A percentile compares a stretch with the other conserved stretches of the same genome.
Conservation (phyloP, 2,888 invertebrate genomes). For the Cosmorhoe ocellata region DNA sequence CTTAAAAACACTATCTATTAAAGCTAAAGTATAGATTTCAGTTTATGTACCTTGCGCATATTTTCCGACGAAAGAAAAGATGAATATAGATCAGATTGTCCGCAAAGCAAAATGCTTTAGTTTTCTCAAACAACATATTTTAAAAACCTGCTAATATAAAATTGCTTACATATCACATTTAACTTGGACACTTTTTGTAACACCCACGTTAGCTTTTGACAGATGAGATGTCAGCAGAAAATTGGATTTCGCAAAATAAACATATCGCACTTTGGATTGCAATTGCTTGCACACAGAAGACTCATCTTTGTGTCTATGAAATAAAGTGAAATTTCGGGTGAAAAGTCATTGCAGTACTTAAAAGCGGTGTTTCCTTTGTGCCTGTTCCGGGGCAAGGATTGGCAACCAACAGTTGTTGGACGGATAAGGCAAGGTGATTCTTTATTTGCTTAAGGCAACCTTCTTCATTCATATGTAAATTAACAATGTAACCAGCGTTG, state of each 20-base stretch:
- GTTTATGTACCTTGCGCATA: too few relatives aligned
- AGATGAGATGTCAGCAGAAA: conserved; percentile 79
- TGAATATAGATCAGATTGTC: too few relatives aligned
- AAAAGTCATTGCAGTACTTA: background rate
- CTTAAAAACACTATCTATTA: too few relatives aligned
- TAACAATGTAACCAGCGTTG: conserved; percentile 47
- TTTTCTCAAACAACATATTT: background rate
- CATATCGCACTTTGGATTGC: conserved; percentile 58
- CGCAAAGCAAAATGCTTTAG: too few relatives aligned
- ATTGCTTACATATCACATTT: conserved; percentile 21
- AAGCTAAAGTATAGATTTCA: too few relatives aligned
- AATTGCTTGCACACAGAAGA: conserved; percentile 9
- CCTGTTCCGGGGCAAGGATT: conserved; percentile 39
- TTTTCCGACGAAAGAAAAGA: too few relatives aligned
- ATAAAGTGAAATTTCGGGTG: conserved; percentile 8
- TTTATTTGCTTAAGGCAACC: conserved; percentile 64
- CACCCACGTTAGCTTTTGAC: conserved; percentile 66
- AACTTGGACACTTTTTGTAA: conserved; percentile 55
- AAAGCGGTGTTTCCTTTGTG: conserved; percentile 41
- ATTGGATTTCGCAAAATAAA: conserved; percentile 81
- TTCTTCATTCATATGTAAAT: conserved; percentile 59
- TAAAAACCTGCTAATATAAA: conserved; percentile 9
- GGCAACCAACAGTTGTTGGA: conserved; percentile 48
- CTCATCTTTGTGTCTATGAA: conserved; percentile 1
- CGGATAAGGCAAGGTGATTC: conserved; percentile 43